phyloP scores from a whole-genome alignment of 2,888 invertebrate species.

The Eilema sororculum region DNA sequence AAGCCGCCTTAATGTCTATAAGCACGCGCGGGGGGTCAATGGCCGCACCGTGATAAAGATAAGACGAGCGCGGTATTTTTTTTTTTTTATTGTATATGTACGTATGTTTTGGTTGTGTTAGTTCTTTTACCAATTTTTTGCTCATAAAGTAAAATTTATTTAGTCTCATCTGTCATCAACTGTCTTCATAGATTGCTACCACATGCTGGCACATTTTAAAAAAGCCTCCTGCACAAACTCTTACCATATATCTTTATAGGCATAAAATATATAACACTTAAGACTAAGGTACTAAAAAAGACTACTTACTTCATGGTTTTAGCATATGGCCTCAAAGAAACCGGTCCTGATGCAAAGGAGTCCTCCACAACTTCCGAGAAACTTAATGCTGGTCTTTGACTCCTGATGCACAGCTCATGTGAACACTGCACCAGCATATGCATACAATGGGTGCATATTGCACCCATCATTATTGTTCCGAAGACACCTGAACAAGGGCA shows the following conservation, averaged over 20 bases:
- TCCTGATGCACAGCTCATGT: slow-evolving; percentile 90
- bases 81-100: no score
- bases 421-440: slow-evolving; percentile 93
- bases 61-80: background rate
- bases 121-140: background rate
- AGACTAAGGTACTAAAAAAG: background rate
- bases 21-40: background rate
- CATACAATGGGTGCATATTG: slow-evolving; percentile 97
- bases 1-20: background rate
- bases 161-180: background rate
- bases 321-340: slow-evolving; percentile 87
- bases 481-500: slow-evolving; percentile 86
- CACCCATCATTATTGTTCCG: slow-evolving; percentile 93
- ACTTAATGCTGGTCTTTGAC: slow-evolving; percentile 90
- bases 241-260: background rate
- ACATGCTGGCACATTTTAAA: background rate
- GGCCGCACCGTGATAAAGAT: background rate
- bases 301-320: slow-evolving; percentile 87
- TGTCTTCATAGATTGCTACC: background rate
- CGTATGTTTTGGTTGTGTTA: no score
- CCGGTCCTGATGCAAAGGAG: slow-evolving; percentile 92
- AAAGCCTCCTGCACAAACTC: background rate
- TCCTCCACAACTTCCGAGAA: slow-evolving; percentile 94
- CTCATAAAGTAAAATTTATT: no score
- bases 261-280: background rate